phyloP scores from a whole-genome alignment of 2,888 invertebrate genomes.

The Drosophila emarginata region DNA sequence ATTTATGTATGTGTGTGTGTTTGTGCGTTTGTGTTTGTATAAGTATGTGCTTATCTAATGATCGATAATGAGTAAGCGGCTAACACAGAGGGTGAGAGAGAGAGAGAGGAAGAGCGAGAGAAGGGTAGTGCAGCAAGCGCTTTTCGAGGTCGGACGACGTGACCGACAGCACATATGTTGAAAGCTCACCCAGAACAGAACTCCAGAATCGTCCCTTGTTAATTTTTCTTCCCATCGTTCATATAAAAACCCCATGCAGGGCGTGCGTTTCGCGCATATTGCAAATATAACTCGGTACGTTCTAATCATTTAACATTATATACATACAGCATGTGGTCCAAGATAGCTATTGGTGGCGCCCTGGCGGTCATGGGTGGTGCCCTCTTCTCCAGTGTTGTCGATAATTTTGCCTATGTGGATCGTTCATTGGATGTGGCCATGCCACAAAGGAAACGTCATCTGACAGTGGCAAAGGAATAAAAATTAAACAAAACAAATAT shows the following conservation, averaged over 20 bases:
- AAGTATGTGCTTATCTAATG: conserved; percentile 54
- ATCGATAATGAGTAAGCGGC: conserved; percentile 57
- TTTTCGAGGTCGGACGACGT: conserved; percentile 56
- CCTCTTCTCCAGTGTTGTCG: conserved; percentile 49
- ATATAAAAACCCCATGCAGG: conserved; percentile 47
- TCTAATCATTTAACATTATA: not conserved
- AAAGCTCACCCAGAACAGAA: conserved; percentile 44
- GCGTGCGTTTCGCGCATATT: conserved; percentile 53
- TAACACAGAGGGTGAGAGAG: not conserved
- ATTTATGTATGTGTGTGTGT: not conserved
- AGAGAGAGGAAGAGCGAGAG: not conserved
- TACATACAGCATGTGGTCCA: conserved; percentile 57
- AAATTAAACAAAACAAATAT: too few relatives aligned
- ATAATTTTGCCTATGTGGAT: conserved; percentile 68
- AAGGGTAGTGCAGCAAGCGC: not conserved
- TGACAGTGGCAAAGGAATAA: conserved; percentile 21
- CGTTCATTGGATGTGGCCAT: conserved; percentile 60
- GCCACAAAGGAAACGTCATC: conserved; percentile 51
- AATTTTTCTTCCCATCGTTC: conserved; percentile 19
- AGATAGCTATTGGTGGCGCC: conserved; percentile 54
- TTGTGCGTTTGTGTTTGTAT: not conserved
- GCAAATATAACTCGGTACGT: conserved; percentile 36
- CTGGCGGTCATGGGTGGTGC: conserved; percentile 58
- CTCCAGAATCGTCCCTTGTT: conserved; percentile 32
- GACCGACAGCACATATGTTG: conserved; percentile 59